phyloP scores from a whole-genome alignment of 92 coral and sea anemone genomes.

The Porites divaricata region DNA sequence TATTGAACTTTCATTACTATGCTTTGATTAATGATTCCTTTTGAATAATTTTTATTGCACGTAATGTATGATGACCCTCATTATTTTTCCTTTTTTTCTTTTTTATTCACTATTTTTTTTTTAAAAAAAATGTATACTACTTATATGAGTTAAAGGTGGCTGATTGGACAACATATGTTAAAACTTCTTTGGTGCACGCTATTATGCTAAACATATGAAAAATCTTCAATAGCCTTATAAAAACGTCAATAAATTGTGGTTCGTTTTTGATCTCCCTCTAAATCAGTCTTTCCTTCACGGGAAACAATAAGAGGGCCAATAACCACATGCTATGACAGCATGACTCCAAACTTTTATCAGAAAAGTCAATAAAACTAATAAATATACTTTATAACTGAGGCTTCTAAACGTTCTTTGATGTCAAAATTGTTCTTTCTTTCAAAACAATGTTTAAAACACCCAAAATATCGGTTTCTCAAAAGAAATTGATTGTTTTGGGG shows the following conservation, averaged over 20 bases:
- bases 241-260: conserved; percentile 13
- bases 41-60: not conserved
- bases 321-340: conserved; percentile 4
- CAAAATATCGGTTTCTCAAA: not conserved
- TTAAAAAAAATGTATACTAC: not conserved
- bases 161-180: not conserved
- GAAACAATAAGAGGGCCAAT: conserved; percentile 6
- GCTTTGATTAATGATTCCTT: not conserved
- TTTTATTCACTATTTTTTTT: too few species aligned
- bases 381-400: too few species aligned
- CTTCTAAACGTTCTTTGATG: not conserved
- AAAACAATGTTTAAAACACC: not conserved
- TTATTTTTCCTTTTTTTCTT: not conserved
- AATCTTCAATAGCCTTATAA: conserved; percentile 1
- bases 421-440: conserved; percentile 2
- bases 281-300: conserved; percentile 2
- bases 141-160: not conserved
- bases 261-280: conserved; percentile 2
- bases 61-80: not conserved
- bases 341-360: not conserved
- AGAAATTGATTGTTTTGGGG: not conserved
- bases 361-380: not conserved
- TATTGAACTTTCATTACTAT: not conserved
- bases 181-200: not conserved
- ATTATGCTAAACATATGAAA: not conserved